Base-by-base conservation (phyloP, 1,140 invertebrate species). In the Yoshiicerus persimilis region DNA sequence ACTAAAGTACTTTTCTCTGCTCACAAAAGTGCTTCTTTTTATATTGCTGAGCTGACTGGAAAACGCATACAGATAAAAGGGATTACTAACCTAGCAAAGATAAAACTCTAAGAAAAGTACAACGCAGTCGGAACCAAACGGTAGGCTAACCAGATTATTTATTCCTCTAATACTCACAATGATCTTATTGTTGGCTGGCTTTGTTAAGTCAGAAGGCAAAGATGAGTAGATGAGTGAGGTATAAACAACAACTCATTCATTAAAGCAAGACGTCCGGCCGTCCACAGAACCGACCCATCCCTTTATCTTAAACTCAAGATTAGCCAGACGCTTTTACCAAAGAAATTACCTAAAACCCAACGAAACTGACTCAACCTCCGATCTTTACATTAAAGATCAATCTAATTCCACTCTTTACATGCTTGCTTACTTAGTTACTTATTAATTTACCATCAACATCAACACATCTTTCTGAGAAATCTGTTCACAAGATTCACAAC, bases 221-320 rank as follows among this genome's bases (percentile, higher is more conserved):
- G 41, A 47, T 20, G 47, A 56, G 47, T 16, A 56, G 47, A 56
- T 56, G 47, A 56, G 47, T 56, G 47, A 56, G 66, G 4, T 34
- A 75, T 4, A 23, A 75, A 75, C 30, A 75, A 34, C 34, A 38
- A 36, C 75, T 80, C 75, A 80, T 80, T 32, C 75, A 80, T 34
- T 34, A 23, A 3, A 36, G 32, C 30, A 80, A 80, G 75, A 80
- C 83, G 83, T 84, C 38, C 77, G 77, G 23, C 77, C 32, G n/a
- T n/a, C n/a, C n/a, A n/a, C n/a, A n/a, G n/a, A 36, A 83, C 77
- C 75, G 75, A 80, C 75, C 75, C 83, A 84, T 47, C 83, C 83
- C 83, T 23, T 84, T 84, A 27, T 30, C 23, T 80, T 80, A 38
- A n/a, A 80, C 20, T 38, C 38, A 84, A 41, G 16, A 84, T 41